These are phyloP conservation scores for Gallinago nigripennis DNA, from an alignment of 2,797 vertebrate species.

Conservation along the genomic window DNA sequence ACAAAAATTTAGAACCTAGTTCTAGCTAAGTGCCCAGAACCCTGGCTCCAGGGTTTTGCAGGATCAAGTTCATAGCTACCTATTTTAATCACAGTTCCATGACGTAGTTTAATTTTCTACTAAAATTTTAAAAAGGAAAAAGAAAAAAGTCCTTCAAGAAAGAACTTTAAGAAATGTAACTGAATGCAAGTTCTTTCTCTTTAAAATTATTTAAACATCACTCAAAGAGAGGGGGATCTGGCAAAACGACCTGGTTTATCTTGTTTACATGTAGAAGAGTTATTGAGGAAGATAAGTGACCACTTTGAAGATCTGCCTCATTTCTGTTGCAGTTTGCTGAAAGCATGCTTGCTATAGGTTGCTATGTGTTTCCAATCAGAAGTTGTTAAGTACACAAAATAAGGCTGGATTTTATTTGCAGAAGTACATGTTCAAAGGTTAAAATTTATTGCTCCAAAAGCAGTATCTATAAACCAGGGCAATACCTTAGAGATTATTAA, in stretches of 20 bases:
- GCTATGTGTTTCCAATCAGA: constrained; percentile 67
- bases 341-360: constrained; percentile 53
- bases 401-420: constrained; percentile 70
- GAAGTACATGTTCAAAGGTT: constrained; percentile 66
- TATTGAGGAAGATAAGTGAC: constrained; percentile 67
- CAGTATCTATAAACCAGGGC: constrained; percentile 54
- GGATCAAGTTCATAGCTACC: background rate
- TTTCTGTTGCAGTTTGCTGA: constrained; percentile 61
- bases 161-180: background rate
- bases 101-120: background rate
- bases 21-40: background rate
- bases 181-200: background rate
- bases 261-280: constrained; percentile 71
- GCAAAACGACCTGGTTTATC: constrained; percentile 43
- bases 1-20: background rate
- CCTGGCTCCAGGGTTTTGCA: background rate
- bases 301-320: constrained; percentile 66
- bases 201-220: constrained; percentile 59
- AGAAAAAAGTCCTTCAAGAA: background rate
- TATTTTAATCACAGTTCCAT: background rate
- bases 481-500: constrained; percentile 67
- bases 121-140: background rate
- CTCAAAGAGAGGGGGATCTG: constrained; percentile 47
- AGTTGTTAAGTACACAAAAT: constrained; percentile 71
- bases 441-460: constrained; percentile 69